phyloP scores from a whole-genome alignment of 2,797 vertebrate genomes.

The Centropyge bicolor region DNA sequence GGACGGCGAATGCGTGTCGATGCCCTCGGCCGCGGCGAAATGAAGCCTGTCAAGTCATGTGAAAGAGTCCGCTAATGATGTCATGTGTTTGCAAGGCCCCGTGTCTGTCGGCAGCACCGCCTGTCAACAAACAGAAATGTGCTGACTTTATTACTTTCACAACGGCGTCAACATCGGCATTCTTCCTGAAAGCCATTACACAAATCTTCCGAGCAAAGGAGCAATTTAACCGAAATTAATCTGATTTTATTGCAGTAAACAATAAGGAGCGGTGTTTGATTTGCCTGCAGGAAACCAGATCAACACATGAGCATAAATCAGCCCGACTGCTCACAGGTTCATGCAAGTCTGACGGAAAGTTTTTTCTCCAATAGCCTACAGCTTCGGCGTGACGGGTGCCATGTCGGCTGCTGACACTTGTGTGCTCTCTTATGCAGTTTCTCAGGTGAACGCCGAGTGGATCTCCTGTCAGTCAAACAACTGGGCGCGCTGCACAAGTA shows the following conservation, averaged over 20 bases:
- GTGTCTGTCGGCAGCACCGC: conserved; percentile 51
- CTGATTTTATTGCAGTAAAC: background rate
- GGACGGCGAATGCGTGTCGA: background rate
- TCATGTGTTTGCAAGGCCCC: conserved; percentile 35
- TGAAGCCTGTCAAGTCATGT: conserved; percentile 42
- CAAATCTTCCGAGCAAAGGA: background rate
- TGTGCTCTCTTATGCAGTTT: conserved; percentile 8
- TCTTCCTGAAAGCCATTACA: conserved; percentile 16
- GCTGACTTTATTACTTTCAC: conserved; percentile 45
- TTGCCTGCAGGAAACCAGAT: conserved; percentile 36
- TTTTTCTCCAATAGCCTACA: conserved; percentile 44
- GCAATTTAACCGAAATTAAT: conserved; percentile 23
- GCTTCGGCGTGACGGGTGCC: conserved; percentile 36
- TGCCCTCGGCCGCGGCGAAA: background rate
- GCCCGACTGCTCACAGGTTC: conserved; percentile 40
- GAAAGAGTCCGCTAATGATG: conserved; percentile 21
- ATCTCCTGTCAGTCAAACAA: conserved; percentile 33
- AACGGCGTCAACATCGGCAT: conserved; percentile 9
- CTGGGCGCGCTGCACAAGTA: background rate
- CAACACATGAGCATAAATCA: conserved; percentile 32
- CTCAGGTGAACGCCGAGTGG: conserved; percentile 18
- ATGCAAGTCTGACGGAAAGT: conserved; percentile 51
- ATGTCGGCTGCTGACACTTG: background rate
- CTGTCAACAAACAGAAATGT: conserved; percentile 48
- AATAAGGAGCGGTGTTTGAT: conserved; percentile 6